Evolutionary conservation across 2,797 vertebrate species (phyloP).

Genomic region (Pampus argenteus): DNA sequence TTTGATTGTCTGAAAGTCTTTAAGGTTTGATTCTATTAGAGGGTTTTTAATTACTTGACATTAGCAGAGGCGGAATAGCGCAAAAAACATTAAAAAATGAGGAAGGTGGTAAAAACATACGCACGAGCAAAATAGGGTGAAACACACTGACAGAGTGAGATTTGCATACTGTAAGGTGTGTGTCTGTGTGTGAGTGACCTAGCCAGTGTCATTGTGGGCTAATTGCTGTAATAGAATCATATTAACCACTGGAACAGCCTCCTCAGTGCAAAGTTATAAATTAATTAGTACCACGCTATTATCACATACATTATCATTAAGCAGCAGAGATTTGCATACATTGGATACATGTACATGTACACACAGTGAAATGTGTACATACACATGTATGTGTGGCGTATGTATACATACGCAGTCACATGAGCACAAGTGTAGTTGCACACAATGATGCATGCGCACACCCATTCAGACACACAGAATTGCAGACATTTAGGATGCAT

Average conservation of each 20-base stretch:
- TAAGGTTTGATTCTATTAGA: conserved; percentile 6
- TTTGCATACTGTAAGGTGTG: conserved; percentile 68
- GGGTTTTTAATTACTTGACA: conserved; percentile 5
- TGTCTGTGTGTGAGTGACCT: conserved; percentile 84
- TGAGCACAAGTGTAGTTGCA: conserved; percentile 27
- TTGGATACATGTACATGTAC: conserved; percentile 63
- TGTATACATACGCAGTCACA: conserved; percentile 13
- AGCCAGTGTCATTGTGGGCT: conserved; percentile 90
- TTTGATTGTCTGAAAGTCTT: conserved; percentile 14
- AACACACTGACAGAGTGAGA: conserved; percentile 54
- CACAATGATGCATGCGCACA: conserved; percentile 52
- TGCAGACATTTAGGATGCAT: conserved; percentile 69
- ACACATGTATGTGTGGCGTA: conserved; percentile 28
- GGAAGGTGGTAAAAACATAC: conserved; percentile 28
- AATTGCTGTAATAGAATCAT: conserved; percentile 91
- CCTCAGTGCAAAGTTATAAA: conserved; percentile 90
- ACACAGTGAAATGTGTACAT: conserved; percentile 51
- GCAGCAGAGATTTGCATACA: conserved; percentile 87
- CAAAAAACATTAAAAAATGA: conserved; percentile 22
- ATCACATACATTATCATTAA: conserved; percentile 91
- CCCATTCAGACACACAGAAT: conserved; percentile 53
- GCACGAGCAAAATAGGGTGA: conserved; percentile 18
- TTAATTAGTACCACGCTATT: conserved; percentile 88
- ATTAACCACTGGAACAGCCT: conserved; percentile 89
- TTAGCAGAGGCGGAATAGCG: background rate